Conservation (phyloP, 2,888 invertebrate species). For the Limnephilus rhombicus region DNA sequence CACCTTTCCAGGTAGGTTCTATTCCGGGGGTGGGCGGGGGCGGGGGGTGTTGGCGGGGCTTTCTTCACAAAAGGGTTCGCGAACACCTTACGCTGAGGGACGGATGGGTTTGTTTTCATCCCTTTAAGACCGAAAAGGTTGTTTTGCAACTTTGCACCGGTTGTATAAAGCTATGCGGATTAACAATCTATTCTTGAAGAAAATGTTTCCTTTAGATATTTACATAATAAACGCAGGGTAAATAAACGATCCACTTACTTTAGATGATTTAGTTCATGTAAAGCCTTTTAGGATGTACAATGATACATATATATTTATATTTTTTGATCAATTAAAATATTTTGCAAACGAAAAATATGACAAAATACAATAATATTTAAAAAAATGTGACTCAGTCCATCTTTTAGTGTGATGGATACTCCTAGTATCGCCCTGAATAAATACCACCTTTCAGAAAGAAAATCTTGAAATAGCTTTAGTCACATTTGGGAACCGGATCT, state of each 20-base stretch:
- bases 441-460: no score
- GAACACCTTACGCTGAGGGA: conserved; percentile 63
- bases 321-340: no score
- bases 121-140: conserved; percentile 49
- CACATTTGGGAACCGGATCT: no score
- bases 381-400: no score
- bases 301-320: no score
- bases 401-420: no score
- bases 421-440: no score
- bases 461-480: no score
- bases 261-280: neutral
- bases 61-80: conserved; percentile 61
- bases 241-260: conserved; percentile 9
- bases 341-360: no score
- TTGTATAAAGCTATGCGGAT: conserved; percentile 10
- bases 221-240: conserved; percentile 9
- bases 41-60: conserved; percentile 4
- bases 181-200: conserved; percentile 8
- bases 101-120: conserved; percentile 49
- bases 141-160: conserved; percentile 54
- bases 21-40: conserved; percentile 7
- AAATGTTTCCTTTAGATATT: neutral
- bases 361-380: no score
- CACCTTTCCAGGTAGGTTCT: conserved; percentile 45
- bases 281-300: neutral